phyloP scores from a whole-genome alignment of 2,113 vertebrate species.

The Hyla sarda region DNA sequence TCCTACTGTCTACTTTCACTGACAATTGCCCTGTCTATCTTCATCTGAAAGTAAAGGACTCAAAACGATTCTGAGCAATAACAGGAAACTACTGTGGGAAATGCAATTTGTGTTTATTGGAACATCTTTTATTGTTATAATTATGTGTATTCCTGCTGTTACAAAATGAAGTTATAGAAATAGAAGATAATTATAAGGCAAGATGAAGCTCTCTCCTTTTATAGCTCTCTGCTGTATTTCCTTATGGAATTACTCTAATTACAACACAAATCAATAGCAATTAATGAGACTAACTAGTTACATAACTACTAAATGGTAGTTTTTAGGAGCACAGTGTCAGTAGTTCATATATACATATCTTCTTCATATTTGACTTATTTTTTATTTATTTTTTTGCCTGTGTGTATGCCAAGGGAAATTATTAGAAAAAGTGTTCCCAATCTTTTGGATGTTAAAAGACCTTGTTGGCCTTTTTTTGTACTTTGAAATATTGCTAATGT shows the following conservation, averaged over 20 bases:
- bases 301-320: too few species aligned
- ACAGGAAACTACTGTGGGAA: constrained; percentile 37
- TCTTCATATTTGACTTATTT: too few species aligned
- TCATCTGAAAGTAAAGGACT: neutral
- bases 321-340: too few species aligned
- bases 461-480: too few species aligned
- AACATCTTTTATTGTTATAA: constrained; percentile 28
- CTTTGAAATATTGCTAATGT: too few species aligned
- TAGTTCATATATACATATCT: too few species aligned
- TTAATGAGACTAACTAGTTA: too few species aligned
- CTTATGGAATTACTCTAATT: neutral
- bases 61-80: neutral
- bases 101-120: constrained; percentile 41
- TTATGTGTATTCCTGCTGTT: neutral
- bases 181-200: constrained; percentile 9
- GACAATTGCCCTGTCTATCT: neutral
- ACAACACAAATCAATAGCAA: neutral
- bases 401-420: too few species aligned
- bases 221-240: constrained; percentile 5
- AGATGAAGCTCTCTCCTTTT: constrained; percentile 38
- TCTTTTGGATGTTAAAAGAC: too few species aligned
- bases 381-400: too few species aligned
- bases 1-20: neutral
- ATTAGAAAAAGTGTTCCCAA: too few species aligned
- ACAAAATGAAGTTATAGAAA: constrained; percentile 41